Conservation (phyloP, 2,113 vertebrate genomes). For the Atlantisia rogersi region DNA sequence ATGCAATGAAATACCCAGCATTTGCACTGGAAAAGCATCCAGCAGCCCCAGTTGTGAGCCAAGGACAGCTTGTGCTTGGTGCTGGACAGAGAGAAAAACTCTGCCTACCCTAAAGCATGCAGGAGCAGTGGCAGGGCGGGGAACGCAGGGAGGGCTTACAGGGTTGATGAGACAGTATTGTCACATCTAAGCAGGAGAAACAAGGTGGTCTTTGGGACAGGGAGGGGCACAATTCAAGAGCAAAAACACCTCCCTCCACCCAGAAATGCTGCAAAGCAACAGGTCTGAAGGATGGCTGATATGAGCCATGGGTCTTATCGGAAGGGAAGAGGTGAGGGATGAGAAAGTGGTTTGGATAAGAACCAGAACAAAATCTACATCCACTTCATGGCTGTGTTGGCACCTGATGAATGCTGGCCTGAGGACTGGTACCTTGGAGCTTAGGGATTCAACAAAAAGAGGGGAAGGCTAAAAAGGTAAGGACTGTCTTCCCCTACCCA, state of each 20-base stretch:
- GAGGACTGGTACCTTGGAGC: background rate
- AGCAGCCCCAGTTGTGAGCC: background rate
- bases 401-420: background rate
- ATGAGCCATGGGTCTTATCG: background rate
- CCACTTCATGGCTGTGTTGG: background rate
- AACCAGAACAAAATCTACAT: background rate
- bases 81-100: background rate
- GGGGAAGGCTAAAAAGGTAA: background rate
- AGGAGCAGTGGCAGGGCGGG: background rate
- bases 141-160: background rate
- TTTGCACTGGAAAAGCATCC: background rate
- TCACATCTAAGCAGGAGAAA: background rate
- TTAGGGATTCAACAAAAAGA: background rate
- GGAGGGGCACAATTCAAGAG: background rate
- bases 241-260: background rate
- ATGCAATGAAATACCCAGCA: background rate
- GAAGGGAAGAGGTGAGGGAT: background rate
- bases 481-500: background rate
- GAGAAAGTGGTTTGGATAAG: background rate
- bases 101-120: background rate
- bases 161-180: rapidly evolving
- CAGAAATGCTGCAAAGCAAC: background rate
- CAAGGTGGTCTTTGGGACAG: background rate
- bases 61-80: background rate
- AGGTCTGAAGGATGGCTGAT: background rate